A percentile compares a stretch with the other conserved stretches of the same genome.
Evolutionary conservation across 2,113 vertebrate species (phyloP).

Genomic region (Brachyistius frenatus): DNA sequence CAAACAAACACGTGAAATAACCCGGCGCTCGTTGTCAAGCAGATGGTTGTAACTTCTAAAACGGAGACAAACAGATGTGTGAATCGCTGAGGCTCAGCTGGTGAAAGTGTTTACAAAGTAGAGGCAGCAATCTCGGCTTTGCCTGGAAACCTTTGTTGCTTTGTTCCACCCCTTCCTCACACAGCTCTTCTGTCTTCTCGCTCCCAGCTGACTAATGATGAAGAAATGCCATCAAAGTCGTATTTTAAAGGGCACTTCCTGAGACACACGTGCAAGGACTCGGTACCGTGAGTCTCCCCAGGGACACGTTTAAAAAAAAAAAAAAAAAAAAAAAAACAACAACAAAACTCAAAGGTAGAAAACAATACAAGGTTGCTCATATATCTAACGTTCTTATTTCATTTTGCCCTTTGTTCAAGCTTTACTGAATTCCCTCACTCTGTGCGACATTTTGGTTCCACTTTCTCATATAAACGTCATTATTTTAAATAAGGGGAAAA

Average conservation of each 20-base stretch:
- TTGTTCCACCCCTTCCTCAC: slow-evolving; percentile 19
- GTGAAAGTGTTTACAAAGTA: slow-evolving; percentile 26
- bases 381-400: not conserved
- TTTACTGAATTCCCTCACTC: not conserved
- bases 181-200: slow-evolving; percentile 20
- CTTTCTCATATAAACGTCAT: not conserved
- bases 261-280: slow-evolving; percentile 18
- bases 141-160: slow-evolving; percentile 5
- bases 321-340: slow-evolving; percentile 14
- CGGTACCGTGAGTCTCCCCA: slow-evolving; percentile 9
- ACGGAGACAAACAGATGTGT: not conserved
- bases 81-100: slow-evolving; percentile 16
- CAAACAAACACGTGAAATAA: not conserved
- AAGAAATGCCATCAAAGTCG: slow-evolving; percentile 65
- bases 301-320: slow-evolving; percentile 33
- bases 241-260: slow-evolving; percentile 67
- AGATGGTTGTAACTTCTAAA: not conserved
- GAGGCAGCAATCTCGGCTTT: slow-evolving; percentile 11
- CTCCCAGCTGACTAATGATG: slow-evolving; percentile 65
- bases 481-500: not conserved
- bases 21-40: not conserved
- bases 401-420: not conserved
- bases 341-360: slow-evolving; percentile 35
- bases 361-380: slow-evolving; percentile 15
- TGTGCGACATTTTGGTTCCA: not conserved